phyloP scores from a whole-genome alignment of 2,888 invertebrate genomes.

The Drosophila nr. perissopoda region DNA sequence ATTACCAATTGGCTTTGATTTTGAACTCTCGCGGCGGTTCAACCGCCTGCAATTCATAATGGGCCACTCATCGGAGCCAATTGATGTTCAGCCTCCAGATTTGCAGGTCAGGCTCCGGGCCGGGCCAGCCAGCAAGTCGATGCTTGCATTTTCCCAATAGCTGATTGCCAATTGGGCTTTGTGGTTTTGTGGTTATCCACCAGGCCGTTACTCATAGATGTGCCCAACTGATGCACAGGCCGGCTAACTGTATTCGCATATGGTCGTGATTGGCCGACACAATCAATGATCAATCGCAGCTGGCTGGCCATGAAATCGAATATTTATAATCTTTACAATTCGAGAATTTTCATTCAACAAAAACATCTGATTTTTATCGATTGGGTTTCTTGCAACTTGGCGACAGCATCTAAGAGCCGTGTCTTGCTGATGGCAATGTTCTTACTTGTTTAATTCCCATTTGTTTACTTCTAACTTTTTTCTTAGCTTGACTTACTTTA shows the following conservation, averaged over 20 bases:
- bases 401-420: neutral
- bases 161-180: conserved; percentile 34
- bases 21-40: conserved; percentile 56
- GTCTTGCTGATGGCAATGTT: neutral
- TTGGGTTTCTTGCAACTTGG: neutral
- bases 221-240: conserved; percentile 32
- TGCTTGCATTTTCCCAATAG: conserved; percentile 6
- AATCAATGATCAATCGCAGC: conserved; percentile 34
- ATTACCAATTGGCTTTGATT: conserved; percentile 27
- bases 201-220: conserved; percentile 41
- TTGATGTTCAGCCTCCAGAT: conserved; percentile 20
- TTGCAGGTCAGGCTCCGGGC: conserved; percentile 14
- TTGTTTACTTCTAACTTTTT: neutral
- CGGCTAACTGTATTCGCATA: conserved; percentile 38
- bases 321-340: neutral
- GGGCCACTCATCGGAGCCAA: conserved; percentile 23
- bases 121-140: neutral
- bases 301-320: conserved; percentile 42
- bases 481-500: neutral
- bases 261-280: conserved; percentile 12
- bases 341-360: neutral
- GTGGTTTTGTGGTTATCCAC: conserved; percentile 29
- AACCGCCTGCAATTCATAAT: conserved; percentile 42
- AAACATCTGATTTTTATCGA: neutral
- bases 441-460: neutral